Conservation (phyloP, 1,140 invertebrate genomes). For the Halictus rubicundus region DNA sequence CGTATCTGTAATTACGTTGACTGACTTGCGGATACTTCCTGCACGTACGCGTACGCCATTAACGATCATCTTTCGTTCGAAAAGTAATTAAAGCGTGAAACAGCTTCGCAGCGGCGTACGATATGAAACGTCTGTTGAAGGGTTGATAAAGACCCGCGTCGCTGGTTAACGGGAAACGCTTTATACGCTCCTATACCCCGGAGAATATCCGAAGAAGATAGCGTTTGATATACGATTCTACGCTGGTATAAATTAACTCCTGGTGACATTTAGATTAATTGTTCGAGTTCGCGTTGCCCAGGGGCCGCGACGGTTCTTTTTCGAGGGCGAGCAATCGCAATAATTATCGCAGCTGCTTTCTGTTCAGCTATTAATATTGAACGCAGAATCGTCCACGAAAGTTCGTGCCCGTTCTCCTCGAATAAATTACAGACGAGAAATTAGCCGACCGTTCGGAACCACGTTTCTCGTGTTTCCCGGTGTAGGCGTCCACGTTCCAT, state of each 20-base stretch:
- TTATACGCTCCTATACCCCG: constrained; percentile 60
- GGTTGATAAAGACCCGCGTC: constrained; percentile 70
- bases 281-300: constrained; percentile 62
- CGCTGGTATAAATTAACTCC: constrained; percentile 75
- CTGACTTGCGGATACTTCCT: neutral
- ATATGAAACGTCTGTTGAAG: constrained; percentile 70
- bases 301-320: constrained; percentile 1
- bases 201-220: constrained; percentile 71
- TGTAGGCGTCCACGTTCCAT: neutral
- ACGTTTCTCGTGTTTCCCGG: neutral
- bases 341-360: constrained; percentile 63
- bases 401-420: neutral
- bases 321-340: constrained; percentile 53
- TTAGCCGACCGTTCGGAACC: neutral
- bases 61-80: constrained; percentile 43
- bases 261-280: constrained; percentile 77
- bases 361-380: constrained; percentile 29
- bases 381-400: neutral
- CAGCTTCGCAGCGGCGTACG: constrained; percentile 48
- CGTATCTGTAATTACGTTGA: neutral
- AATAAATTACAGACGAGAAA: constrained; percentile 24
- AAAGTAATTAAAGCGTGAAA: constrained; percentile 65
- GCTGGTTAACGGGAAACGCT: constrained; percentile 64
- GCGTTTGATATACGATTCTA: constrained; percentile 63
- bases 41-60: constrained; percentile 7